Evolutionary conservation across 2,888 invertebrate species (phyloP), one percentile per base, ranked within the genome.

Genomic region (Uloborus plumipes): DNA sequence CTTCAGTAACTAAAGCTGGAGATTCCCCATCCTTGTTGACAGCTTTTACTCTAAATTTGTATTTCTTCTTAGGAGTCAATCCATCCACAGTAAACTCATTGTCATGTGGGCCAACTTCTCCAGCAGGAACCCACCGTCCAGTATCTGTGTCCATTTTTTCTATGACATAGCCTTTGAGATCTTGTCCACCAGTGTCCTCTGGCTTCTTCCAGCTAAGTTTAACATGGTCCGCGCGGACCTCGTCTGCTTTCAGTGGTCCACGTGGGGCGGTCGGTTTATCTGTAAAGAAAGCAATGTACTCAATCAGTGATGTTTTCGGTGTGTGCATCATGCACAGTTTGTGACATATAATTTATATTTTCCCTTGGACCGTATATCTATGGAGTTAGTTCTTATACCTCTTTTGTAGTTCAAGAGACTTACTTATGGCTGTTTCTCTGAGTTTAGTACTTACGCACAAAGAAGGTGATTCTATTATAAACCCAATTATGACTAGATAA

Each of bases 21-120:
- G 98, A 97, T 90, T 97, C 97, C 62, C 99, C 99, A 90, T 98
- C 97, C 88, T 97, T 96, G 89, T 99, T 99, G 75, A 97, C 94
- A 50, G 99, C 99, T 86, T 95, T 95, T 0, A 99, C 98, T 85
- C 99, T 93, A 91, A 99, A 98, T 90, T 97, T 97, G 91, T 99
- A 99, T 89, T 97, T 96, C 91, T 98, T 95, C 90, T 98, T 95
- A 55, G 97, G 94, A 15, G 95, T 97, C 85, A 99, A 91, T 73
- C 95, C 95, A 89, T 94, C 93, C 88, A 98, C 94, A 84, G 94
- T 94, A 89, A 96, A 95, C 86, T 92, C 92, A 78, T 92, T 94
- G 85, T 93, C 94, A 87, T 93, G 92, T 15, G 96, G 93, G 9
- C 95, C 95, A 72, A 89, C 88, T 90, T 98, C 97, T 69, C 96